These are phyloP conservation scores for Caenorhabditis auriculariae DNA, from an alignment of 2,888 invertebrate species.

Conservation along the genomic window DNA sequence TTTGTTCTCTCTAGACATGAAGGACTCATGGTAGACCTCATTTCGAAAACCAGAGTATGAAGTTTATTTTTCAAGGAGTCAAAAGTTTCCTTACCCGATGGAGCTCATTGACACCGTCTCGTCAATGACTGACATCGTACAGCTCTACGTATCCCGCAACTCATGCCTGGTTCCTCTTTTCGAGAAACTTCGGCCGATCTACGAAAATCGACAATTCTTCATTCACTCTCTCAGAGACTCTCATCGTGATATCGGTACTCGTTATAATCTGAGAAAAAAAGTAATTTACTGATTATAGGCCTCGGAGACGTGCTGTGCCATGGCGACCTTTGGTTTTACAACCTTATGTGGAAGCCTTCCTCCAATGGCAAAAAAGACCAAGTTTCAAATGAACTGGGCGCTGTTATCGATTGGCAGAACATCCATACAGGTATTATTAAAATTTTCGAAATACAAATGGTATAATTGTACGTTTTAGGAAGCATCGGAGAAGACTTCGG, in stretches of 20 bases:
- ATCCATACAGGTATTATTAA: slow-evolving; percentile 21
- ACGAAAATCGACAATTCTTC: slow-evolving; percentile 13
- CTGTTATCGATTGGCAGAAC: slow-evolving; percentile 43
- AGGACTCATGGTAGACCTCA: slow-evolving; percentile 7
- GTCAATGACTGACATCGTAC: slow-evolving; percentile 25
- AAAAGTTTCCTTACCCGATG: slow-evolving; percentile 28
- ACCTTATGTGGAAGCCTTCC: slow-evolving; percentile 30
- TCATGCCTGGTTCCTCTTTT: slow-evolving; percentile 14
- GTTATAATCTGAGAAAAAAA: background rate
- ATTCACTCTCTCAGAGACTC: slow-evolving; percentile 17
- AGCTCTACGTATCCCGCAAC: slow-evolving; percentile 18
- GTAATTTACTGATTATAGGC: slow-evolving; percentile 8
- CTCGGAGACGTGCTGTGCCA: slow-evolving; percentile 38
- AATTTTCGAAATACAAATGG: background rate
- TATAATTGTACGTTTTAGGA: background rate
- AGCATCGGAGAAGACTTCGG: slow-evolving; percentile 36
- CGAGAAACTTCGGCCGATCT: slow-evolving; percentile 18
- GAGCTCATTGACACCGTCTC: slow-evolving; percentile 27
- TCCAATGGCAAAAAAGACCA: slow-evolving; percentile 11
- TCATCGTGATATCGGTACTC: slow-evolving; percentile 16
- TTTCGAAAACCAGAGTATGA: background rate
- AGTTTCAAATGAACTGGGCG: slow-evolving; percentile 27
- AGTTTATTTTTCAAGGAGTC: slow-evolving; percentile 3
- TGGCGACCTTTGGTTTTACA: slow-evolving; percentile 44
- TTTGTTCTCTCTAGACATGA: slow-evolving; percentile 20